A percentile compares a stretch with the other conserved stretches of the same genome.
These are phyloP conservation scores for Gallinago stenura DNA, from an alignment of 2,797 vertebrate species.

Conservation along the genomic window DNA sequence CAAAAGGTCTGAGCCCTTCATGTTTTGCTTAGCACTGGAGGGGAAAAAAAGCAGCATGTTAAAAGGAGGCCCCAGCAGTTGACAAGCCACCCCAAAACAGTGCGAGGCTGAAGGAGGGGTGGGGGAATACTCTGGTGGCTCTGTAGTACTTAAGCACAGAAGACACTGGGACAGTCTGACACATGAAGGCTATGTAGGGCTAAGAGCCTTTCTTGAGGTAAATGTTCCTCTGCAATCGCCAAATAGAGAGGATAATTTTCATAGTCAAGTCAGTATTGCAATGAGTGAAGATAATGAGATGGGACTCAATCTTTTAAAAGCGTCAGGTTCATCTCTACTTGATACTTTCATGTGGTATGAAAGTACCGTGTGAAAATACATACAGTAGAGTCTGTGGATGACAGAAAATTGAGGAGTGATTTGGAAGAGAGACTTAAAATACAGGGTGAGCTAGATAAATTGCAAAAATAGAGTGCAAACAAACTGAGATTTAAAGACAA, in stretches of 20 bases:
- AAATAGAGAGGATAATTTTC: not conserved
- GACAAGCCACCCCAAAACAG: not conserved
- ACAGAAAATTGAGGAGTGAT: not conserved
- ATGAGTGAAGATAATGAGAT: not conserved
- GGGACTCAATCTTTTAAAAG: not conserved
- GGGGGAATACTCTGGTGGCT: not conserved
- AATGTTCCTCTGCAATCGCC: not conserved
- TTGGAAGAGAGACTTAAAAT: not conserved
- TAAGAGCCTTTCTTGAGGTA: not conserved
- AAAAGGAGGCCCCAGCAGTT: not conserved
- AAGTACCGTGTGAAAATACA: not conserved
- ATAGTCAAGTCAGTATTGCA: not conserved
- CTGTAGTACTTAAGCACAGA: not conserved
- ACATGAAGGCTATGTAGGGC: not conserved
- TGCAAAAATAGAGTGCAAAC: not conserved
- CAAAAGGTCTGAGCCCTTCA: not conserved
- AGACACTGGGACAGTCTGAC: not conserved
- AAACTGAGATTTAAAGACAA: slow-evolving; percentile 14
- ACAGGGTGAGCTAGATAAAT: not conserved
- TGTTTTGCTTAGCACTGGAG: not conserved
- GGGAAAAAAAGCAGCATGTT: not conserved
- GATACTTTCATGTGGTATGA: fast-evolving
- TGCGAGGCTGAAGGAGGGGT: not conserved
- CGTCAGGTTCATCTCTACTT: not conserved
- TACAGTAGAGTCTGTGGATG: not conserved